Evolutionary conservation across 2,888 invertebrate species (phyloP), one percentile per base, ranked within the genome.

Genomic region (Quadroppia sp.): DNA sequence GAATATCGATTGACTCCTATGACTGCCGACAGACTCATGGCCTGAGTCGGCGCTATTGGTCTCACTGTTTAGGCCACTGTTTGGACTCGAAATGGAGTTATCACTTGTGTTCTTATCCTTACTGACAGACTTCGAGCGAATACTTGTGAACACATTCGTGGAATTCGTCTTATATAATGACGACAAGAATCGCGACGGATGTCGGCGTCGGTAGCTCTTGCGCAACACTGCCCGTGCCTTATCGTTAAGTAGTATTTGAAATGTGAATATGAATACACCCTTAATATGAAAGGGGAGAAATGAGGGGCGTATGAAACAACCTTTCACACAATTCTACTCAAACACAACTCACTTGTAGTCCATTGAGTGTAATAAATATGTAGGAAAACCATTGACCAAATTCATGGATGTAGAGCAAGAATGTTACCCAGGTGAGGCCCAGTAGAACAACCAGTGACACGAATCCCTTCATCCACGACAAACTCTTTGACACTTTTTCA

Each of bases 351-450:
- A 78, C 78, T 77, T 78, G 78, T 1, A 78, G 72, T 7, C 77
- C 76, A 28, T 78, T 78, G 2, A 78, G 56, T 17, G 77, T 50
- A 2, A 77, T 75, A 72, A 78, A 78, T 1, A 78, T 23, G 50
- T 78, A 78, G 1, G 77, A 76, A 28, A 73, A 74, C 1, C 72
- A 71, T 36, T 67, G 67, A 59, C 70, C 71, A 30, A 56, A 71
- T 48, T 76, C 61, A 25, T 75, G 76, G 6, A 78, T 71, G 20
- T 76, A 78, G n/a, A 78, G 42, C 15, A 78, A 74, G 56, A 77
- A 78, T 72, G 78, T 74, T 15, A 76, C 64, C 78, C 78, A 78
- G 17, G 78, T 78, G 13, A 78, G 69, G 13, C 78, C 78, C 32
- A 78, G 59, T 0, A 78, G 40, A 13, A 76, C 64, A 13, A 71